These are phyloP conservation scores for Dicentrarchus labrax DNA, from an alignment of 2,113 vertebrate genomes.

Conservation along the genomic window DNA sequence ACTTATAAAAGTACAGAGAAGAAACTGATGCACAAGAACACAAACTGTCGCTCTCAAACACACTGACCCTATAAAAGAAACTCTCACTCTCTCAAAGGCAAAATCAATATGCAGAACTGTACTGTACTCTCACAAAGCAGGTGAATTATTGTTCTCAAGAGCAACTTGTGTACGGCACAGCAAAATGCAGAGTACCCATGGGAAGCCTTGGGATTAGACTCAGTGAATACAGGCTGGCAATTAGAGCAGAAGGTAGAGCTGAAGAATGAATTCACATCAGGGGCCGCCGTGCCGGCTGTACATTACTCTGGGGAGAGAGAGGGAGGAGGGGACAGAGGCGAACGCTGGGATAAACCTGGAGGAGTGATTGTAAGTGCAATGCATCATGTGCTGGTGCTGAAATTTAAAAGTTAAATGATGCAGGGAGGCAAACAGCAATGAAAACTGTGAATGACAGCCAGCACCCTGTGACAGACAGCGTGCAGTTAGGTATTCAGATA, in stretches of 20 bases:
- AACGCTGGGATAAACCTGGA: not conserved
- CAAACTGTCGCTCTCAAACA: not conserved
- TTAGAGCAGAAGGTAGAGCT: conserved; percentile 62
- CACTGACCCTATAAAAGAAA: not conserved
- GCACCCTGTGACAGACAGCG: not conserved
- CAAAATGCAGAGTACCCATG: conserved; percentile 48
- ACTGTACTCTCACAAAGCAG: conserved; percentile 34
- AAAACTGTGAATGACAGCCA: conserved; percentile 37
- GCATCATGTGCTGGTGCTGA: conserved; percentile 16
- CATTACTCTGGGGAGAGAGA: conserved; percentile 31
- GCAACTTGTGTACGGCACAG: conserved; percentile 40
- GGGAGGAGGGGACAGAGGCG: not conserved
- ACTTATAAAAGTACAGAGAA: conserved; percentile 3
- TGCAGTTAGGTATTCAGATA: not conserved
- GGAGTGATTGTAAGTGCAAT: conserved; percentile 24
- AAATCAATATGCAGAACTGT: conserved; percentile 50
- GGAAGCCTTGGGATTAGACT: conserved; percentile 58
- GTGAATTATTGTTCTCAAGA: conserved; percentile 53
- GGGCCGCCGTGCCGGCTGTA: conserved; percentile 12
- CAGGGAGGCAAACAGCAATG: conserved; percentile 35
- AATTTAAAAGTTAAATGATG: conserved; percentile 46
- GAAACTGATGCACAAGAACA: not conserved
- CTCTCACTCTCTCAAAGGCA: not conserved
- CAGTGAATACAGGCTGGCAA: conserved; percentile 55
- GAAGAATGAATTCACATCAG: conserved; percentile 51